These are phyloP conservation scores for Rhinogobius similis DNA, from an alignment of 2,113 vertebrate species.

Conservation along the genomic window DNA sequence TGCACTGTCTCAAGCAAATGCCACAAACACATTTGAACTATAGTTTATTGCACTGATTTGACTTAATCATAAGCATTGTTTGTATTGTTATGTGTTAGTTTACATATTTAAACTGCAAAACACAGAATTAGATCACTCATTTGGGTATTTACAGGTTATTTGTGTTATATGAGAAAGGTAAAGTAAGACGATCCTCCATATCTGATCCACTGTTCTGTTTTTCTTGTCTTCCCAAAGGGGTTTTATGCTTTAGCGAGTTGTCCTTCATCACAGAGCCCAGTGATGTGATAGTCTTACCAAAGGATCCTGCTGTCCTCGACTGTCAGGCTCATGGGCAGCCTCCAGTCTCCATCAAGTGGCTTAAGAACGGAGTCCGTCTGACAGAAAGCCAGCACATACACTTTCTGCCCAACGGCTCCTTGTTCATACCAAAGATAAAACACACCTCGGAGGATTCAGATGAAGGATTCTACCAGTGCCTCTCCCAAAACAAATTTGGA, in stretches of 20 bases:
- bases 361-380: conserved; percentile 87
- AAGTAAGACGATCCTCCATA: neutral
- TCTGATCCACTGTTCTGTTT: conserved; percentile 9
- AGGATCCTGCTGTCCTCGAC: conserved; percentile 84
- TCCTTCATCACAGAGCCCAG: conserved; percentile 91
- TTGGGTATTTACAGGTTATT: neutral
- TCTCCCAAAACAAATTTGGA: conserved; percentile 91
- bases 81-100: neutral
- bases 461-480: conserved; percentile 93
- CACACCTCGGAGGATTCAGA: conserved; percentile 84
- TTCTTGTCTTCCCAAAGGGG: conserved; percentile 69
- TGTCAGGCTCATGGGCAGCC: conserved; percentile 90
- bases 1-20: neutral
- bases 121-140: neutral
- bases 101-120: neutral
- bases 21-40: neutral
- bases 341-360: conserved; percentile 88
- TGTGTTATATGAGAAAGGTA: neutral
- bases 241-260: conserved; percentile 88
- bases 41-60: neutral
- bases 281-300: conserved; percentile 81
- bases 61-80: neutral
- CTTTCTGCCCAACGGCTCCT: conserved; percentile 86
- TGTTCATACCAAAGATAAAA: conserved; percentile 87
- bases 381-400: conserved; percentile 82